Evolutionary conservation across 2,888 invertebrate genomes (phyloP), one percentile per base, ranked within the genome.

Genomic region (Aleiodes alternator): DNA sequence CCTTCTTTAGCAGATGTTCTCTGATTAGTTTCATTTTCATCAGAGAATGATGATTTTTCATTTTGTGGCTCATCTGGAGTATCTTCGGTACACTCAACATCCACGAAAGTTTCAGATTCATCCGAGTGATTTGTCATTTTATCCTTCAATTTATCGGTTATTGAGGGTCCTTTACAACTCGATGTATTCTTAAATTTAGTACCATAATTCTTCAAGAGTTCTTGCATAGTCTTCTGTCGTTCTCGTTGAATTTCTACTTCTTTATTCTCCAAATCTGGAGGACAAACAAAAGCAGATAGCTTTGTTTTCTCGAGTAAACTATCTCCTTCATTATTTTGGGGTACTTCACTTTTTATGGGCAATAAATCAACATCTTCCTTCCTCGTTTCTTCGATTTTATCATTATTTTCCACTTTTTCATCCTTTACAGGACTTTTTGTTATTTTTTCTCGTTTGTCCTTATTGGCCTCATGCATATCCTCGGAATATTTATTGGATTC

Each of bases 201-300:
- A 4, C 86, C 86, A 51, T 87, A 87, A 68, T 87, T 83, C 7
- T 87, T 81, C 3, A 84, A 83, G 6, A 92, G 87, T 79, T 91
- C 91, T 56, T 91, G 89, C 92, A 92, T 92, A 76, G 89, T 90
- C 72, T 90, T 89, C 66, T 90, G 87, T 0, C 91, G 87, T 78
- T 91, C 90, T 53, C 90, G 85, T 77, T 91, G 90, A 70, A 91
- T 90, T 76, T 90, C 90, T 5, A 88, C 86, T 53, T 91, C 91
- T 56, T 90, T 90, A 56, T 90, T 87, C 14, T 89, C 87, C 7
- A 90, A 77, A 66, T 91, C 91, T 1, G 87, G 85, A 0, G 89
- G 85, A 69, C 88, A 89, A 14, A 90, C 89, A 53, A 90, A 90
- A 0, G 81, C 88, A 59, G 85, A 88, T 2, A 89, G 76, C 77